These are phyloP conservation scores for Deilephila elpenor DNA, from an alignment of 2,888 invertebrate species.

Conservation along the genomic window DNA sequence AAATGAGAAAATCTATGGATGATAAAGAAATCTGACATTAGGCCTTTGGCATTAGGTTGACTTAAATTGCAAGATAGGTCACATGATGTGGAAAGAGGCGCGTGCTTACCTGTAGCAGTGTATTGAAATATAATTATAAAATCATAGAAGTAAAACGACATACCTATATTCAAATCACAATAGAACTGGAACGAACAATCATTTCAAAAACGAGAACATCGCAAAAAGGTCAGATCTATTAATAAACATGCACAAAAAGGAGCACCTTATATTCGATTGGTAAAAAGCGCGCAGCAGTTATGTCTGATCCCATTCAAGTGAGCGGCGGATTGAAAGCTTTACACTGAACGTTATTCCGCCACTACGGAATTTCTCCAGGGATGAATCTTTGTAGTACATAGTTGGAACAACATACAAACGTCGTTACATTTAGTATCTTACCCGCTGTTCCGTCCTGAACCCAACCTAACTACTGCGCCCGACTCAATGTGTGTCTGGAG, in stretches of 20 bases:
- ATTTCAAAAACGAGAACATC: not conserved
- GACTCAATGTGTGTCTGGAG: slow-evolving; percentile 38
- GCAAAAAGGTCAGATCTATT: slow-evolving; percentile 3
- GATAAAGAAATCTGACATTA: too few relatives aligned
- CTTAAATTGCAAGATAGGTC: too few relatives aligned
- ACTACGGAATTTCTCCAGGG: slow-evolving; percentile 59
- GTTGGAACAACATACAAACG: slow-evolving; percentile 57
- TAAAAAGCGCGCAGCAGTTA: slow-evolving; percentile 40
- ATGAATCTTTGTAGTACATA: slow-evolving; percentile 60
- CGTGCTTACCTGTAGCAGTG: too few relatives aligned
- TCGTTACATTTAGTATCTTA: slow-evolving; percentile 53
- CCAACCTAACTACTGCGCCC: slow-evolving; percentile 51
- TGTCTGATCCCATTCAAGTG: slow-evolving; percentile 50
- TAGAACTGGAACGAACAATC: not conserved
- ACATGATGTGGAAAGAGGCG: too few relatives aligned
- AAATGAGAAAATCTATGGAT: too few relatives aligned
- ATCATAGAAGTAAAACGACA: not conserved
- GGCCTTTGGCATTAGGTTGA: too few relatives aligned
- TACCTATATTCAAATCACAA: not conserved
- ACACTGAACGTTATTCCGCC: slow-evolving; percentile 51
- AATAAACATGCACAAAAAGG: not conserved
- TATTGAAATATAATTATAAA: too few relatives aligned
- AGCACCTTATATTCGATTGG: slow-evolving; percentile 6
- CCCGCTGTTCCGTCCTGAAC: slow-evolving; percentile 43
- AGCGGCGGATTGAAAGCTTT: slow-evolving; percentile 56